phyloP scores from a whole-genome alignment of 1,140 invertebrate species.

The Trachymyrmex cornetzi region DNA sequence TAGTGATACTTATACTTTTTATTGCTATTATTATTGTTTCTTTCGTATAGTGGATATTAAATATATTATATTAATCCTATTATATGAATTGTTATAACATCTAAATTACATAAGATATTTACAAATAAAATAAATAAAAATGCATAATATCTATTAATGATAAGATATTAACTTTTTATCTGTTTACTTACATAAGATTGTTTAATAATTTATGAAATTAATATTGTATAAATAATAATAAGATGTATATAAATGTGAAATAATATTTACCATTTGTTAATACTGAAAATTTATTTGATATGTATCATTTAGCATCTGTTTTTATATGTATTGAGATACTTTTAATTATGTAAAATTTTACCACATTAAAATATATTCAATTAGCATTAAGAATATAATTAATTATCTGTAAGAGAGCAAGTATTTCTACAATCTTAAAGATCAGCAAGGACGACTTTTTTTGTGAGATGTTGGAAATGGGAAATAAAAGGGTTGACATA shows the following conservation, averaged over 20 bases:
- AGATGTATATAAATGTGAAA: background rate
- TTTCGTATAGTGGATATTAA: conserved; percentile 61
- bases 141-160: background rate
- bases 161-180: background rate
- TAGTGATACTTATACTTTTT: conserved; percentile 90
- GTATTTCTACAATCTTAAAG: background rate
- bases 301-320: conserved; percentile 69
- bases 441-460: background rate
- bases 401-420: background rate
- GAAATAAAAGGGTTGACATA: conserved; percentile 28
- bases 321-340: conserved; percentile 71
- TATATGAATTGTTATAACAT: background rate
- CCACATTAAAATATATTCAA: conserved; percentile 14
- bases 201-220: conserved; percentile 10
- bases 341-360: conserved; percentile 69
- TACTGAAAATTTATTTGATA: conserved; percentile 28
- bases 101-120: conserved; percentile 8
- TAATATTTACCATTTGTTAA: background rate
- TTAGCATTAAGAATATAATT: conserved; percentile 8
- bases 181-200: background rate
- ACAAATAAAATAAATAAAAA: conserved; percentile 14
- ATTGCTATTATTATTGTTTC: conserved; percentile 82
- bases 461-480: background rate
- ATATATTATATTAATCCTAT: conserved; percentile 14
- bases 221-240: conserved; percentile 8